Conservation (phyloP, 2,888 invertebrate species). For the Drosophila eohydei region DNA sequence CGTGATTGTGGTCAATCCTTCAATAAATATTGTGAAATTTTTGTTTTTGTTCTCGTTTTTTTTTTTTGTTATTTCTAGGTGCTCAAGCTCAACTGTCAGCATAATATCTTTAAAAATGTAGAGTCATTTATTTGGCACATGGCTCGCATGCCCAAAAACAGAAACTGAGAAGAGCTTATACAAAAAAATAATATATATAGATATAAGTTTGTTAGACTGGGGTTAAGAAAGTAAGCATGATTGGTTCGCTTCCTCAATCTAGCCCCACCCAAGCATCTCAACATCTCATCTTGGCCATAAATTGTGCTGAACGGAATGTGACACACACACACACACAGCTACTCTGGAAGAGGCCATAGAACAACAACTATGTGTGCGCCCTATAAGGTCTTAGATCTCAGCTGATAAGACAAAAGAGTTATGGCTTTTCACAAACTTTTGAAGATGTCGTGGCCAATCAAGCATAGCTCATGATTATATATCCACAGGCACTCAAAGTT, state of each 20-base stretch:
- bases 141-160: constrained; percentile 60
- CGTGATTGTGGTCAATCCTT: constrained; percentile 64
- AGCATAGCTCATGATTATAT: constrained; percentile 61
- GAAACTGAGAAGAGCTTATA: constrained; percentile 44
- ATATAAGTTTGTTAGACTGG: constrained; percentile 25
- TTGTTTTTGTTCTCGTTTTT: neutral
- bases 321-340: constrained; percentile 22
- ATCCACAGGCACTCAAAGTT: constrained; percentile 64
- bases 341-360: constrained; percentile 20
- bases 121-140: constrained; percentile 74
- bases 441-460: constrained; percentile 57
- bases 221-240: constrained; percentile 48
- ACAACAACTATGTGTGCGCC: constrained; percentile 3
- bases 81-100: constrained; percentile 67
- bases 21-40: constrained; percentile 50
- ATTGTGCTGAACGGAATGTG: constrained; percentile 45
- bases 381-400: constrained; percentile 50
- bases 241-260: constrained; percentile 30
- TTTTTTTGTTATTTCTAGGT: neutral
- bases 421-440: constrained; percentile 51
- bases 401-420: constrained; percentile 67
- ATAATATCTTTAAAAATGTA: constrained; percentile 74
- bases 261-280: neutral
- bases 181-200: constrained; percentile 5
- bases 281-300: constrained; percentile 41